A percentile compares a stretch with the other conserved stretches of the same genome.
phyloP scores from a whole-genome alignment of 2,113 vertebrate genomes.

The Paramormyrops kingsleyae region DNA sequence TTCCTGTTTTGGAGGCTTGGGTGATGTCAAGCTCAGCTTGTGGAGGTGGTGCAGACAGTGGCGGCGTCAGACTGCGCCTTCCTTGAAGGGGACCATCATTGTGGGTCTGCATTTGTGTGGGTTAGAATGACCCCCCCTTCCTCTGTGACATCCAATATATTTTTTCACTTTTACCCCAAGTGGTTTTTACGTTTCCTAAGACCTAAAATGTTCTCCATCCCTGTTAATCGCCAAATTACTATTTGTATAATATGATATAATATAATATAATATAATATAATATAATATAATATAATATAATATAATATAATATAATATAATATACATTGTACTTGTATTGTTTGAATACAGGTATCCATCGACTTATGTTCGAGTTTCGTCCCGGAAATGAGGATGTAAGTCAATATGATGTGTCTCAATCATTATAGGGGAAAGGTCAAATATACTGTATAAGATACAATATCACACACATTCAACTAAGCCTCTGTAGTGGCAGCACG shows the following conservation, averaged over 20 bases:
- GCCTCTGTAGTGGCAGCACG: background rate
- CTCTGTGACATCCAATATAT: background rate
- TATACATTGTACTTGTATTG: background rate
- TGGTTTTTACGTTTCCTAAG: background rate
- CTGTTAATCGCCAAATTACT: background rate
- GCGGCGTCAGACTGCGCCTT: slow-evolving; percentile 25
- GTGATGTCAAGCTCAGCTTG: slow-evolving; percentile 51
- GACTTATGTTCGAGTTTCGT: background rate
- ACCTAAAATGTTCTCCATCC: background rate
- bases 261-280: background rate
- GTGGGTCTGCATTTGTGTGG: slow-evolving; percentile 19
- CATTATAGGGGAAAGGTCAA: background rate
- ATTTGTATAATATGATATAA: background rate
- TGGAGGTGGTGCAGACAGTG: slow-evolving; percentile 16
- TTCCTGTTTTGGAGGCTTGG: slow-evolving; percentile 41
- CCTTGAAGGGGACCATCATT: slow-evolving; percentile 34
- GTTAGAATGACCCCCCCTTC: background rate
- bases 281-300: background rate
- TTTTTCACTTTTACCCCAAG: background rate
- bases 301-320: background rate
- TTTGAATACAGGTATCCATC: background rate
- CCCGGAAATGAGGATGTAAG: background rate
- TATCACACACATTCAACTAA: background rate
- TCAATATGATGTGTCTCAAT: background rate
- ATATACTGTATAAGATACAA: background rate